Evolutionary conservation across 1,140 invertebrate genomes (phyloP).

Genomic region (Drosophila malerkotliana): DNA sequence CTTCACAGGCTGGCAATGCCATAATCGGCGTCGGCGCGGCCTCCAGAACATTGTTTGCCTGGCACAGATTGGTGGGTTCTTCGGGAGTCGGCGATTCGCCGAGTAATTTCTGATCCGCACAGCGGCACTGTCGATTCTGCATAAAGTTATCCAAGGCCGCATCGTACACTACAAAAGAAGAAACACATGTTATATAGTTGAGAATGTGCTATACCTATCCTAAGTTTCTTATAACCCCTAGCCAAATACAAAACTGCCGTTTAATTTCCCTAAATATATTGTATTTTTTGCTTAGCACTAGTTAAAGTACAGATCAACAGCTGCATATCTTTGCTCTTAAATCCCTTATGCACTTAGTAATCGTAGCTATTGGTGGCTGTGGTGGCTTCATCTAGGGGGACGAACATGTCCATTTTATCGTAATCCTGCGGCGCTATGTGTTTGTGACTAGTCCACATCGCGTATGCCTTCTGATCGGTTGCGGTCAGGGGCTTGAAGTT

Average conservation of each 20-base stretch:
- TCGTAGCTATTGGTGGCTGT: constrained; percentile 69
- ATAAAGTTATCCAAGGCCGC: constrained; percentile 62
- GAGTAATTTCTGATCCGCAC: constrained; percentile 59
- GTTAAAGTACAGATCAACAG: constrained; percentile 73
- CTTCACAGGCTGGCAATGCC: constrained; percentile 49
- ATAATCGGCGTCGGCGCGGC: constrained; percentile 35
- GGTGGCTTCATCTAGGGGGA: constrained; percentile 65
- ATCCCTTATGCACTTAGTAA: constrained; percentile 45
- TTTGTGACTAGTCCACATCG: constrained; percentile 82
- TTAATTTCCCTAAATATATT: constrained; percentile 59
- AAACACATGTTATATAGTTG: not conserved
- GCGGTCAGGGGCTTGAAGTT: constrained; percentile 78
- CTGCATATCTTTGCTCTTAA: constrained; percentile 39
- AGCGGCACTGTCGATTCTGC: constrained; percentile 64
- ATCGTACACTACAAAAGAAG: constrained; percentile 62
- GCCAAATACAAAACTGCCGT: constrained; percentile 4
- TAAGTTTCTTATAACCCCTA: not conserved
- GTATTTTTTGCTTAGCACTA: constrained; percentile 74
- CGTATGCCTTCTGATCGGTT: constrained; percentile 78
- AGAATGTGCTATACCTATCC: not conserved
- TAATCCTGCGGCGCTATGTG: constrained; percentile 70
- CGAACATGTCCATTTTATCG: constrained; percentile 79
- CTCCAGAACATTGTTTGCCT: constrained; percentile 52
- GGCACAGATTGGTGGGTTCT: constrained; percentile 69
- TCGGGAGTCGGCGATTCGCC: constrained; percentile 66